Conservation (phyloP, 2,113 vertebrate genomes). For the Athene noctua region DNA sequence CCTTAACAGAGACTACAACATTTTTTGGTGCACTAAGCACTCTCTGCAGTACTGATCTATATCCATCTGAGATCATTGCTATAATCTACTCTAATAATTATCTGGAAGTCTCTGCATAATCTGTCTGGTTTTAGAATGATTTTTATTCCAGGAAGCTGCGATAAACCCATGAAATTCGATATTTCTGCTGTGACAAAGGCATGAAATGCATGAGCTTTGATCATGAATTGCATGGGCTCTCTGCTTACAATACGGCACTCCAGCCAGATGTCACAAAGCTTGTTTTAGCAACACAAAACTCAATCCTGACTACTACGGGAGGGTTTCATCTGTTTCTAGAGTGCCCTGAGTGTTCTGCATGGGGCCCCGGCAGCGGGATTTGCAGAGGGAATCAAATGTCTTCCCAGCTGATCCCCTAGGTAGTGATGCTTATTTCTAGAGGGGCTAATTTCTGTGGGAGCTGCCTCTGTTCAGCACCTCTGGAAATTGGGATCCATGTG, state of each 20-base stretch:
- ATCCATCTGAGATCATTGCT: background rate
- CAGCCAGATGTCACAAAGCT: background rate
- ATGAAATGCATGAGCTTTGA: conserved; percentile 65
- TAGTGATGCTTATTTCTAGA: background rate
- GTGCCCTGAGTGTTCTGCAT: background rate
- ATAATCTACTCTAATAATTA: conserved; percentile 30
- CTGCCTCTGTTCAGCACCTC: background rate
- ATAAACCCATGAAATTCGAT: conserved; percentile 55
- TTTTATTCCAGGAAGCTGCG: background rate
- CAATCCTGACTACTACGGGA: background rate
- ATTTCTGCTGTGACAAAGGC: conserved; percentile 60
- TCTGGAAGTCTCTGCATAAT: conserved; percentile 48
- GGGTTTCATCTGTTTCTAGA: background rate
- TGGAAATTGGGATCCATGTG: background rate
- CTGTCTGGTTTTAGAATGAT: conserved; percentile 20
- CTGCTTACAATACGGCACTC: background rate
- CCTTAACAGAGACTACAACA: fast-evolving
- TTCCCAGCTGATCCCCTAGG: background rate
- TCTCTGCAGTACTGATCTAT: background rate
- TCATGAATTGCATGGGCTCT: conserved; percentile 28
- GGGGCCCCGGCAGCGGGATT: background rate
- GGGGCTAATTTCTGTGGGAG: background rate
- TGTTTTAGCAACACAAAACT: conserved; percentile 17
- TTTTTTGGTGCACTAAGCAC: background rate
- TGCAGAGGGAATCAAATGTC: background rate